Percentiles rank a stretch among this genome's conserved stretches.
phyloP scores from a whole-genome alignment of 2,888 invertebrate genomes.

The Anaspis maculata region DNA sequence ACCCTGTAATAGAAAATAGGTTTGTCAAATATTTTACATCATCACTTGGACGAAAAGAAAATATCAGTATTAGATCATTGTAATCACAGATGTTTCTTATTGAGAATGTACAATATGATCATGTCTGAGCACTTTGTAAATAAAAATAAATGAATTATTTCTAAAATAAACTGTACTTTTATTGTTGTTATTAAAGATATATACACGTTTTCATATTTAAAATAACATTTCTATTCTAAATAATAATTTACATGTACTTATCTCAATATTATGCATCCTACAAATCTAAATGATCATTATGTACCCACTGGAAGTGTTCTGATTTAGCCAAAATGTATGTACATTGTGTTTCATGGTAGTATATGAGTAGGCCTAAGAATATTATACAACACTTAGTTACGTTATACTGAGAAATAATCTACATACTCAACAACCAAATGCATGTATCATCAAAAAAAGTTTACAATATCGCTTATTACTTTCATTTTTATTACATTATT shows the following conservation, averaged over 20 bases:
- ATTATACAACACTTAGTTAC: neutral
- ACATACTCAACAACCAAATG: too few species aligned
- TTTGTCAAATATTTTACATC: too few species aligned
- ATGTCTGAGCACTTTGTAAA: constrained; percentile 1
- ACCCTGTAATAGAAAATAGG: too few species aligned
- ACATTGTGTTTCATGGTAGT: constrained; percentile 22
- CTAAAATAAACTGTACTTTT: constrained; percentile 20
- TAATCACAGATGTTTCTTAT: too few species aligned
- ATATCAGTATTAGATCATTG: too few species aligned
- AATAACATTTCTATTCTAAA: constrained; percentile 9
- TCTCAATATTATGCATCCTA: too few species aligned
- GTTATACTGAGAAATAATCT: constrained; percentile 1
- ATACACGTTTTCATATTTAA: constrained; percentile 10
- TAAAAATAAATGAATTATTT: constrained; percentile 6
- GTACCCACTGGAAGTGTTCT: constrained; percentile 24
- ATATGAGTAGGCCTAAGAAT: constrained; percentile 16
- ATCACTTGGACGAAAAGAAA: too few species aligned
- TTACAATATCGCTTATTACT: too few species aligned
- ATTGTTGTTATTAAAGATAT: constrained; percentile 14
- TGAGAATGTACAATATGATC: too few species aligned
- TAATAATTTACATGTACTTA: constrained; percentile 16
- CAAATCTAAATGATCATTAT: constrained; percentile 12
- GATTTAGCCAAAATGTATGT: constrained; percentile 24
- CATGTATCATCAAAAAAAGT: too few species aligned
- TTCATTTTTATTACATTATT: constrained; percentile 3